A percentile compares a stretch with the other conserved stretches of the same genome.
phyloP scores from a whole-genome alignment of 2,797 vertebrate species.

The Craterocephalus amniculus region DNA sequence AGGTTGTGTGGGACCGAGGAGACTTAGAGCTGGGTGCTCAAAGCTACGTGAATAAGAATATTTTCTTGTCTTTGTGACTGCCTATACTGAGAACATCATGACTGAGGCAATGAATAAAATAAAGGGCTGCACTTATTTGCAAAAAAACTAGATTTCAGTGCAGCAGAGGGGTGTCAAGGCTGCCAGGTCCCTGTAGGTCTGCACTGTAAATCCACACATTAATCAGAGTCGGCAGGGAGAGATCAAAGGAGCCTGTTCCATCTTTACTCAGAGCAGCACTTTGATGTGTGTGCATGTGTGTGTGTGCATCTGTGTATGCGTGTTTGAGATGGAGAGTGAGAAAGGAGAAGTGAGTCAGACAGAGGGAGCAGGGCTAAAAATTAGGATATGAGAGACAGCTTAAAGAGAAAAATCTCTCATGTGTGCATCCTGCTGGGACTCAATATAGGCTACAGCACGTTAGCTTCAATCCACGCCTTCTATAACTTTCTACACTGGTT shows the following conservation, averaged over 20 bases:
- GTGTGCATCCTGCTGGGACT: conserved; percentile 37
- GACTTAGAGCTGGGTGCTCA: conserved; percentile 28
- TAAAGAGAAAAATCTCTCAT: conserved; percentile 41
- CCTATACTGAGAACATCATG: conserved; percentile 45
- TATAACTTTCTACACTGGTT: conserved; percentile 20
- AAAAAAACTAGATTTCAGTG: conserved; percentile 76
- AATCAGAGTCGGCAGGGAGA: conserved; percentile 84
- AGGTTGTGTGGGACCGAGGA: conserved; percentile 16
- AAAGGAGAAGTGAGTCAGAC: conserved; percentile 34
- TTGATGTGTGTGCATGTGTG: conserved; percentile 82
- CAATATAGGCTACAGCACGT: conserved; percentile 22
- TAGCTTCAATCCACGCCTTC: conserved; percentile 34
- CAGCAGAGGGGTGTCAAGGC: conserved; percentile 85
- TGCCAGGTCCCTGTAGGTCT: conserved; percentile 83
- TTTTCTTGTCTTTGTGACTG: conserved; percentile 43
- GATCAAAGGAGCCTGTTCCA: conserved; percentile 89
- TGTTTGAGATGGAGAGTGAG: conserved; percentile 21
- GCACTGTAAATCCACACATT: conserved; percentile 89
- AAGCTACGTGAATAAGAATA: conserved; percentile 28
- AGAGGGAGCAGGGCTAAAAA: conserved; percentile 45
- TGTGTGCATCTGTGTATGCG: conserved; percentile 48
- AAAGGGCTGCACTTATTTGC: conserved; percentile 58
- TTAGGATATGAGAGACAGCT: conserved; percentile 53
- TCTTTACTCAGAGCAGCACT: conserved; percentile 85
- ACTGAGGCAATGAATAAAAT: conserved; percentile 71